Conservation (phyloP, 2,113 vertebrate genomes). For the Dromiciops gliroides region DNA sequence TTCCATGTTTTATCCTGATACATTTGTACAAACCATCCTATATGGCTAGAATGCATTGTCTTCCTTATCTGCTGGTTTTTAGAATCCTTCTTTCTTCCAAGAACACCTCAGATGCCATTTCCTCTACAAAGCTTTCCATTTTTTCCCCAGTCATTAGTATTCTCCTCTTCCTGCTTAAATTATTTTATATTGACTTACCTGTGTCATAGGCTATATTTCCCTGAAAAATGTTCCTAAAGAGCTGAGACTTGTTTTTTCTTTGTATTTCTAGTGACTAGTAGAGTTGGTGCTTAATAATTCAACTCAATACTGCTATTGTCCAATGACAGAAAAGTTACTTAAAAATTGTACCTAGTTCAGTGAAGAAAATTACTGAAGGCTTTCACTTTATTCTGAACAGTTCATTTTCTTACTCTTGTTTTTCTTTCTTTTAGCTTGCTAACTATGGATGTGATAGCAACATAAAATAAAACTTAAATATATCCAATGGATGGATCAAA, state of each 20-base stretch:
- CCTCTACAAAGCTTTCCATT: background rate
- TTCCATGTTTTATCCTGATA: background rate
- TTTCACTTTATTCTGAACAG: constrained; percentile 39
- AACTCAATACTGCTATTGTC: background rate
- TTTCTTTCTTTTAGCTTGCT: constrained; percentile 25
- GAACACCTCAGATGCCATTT: background rate
- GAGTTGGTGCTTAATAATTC: background rate
- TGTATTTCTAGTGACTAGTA: background rate
- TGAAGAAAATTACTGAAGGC: constrained; percentile 6
- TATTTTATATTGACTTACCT: background rate
- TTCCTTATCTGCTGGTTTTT: background rate
- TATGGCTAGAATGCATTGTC: background rate
- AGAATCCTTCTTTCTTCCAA: background rate
- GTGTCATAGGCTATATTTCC: background rate
- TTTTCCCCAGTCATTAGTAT: background rate
- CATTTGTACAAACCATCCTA: background rate
- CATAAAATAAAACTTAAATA: constrained; percentile 3
- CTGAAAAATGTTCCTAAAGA: background rate
- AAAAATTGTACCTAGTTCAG: background rate
- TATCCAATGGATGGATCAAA: background rate
- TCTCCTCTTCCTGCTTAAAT: background rate
- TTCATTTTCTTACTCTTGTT: constrained; percentile 13
- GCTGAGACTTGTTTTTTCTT: background rate
- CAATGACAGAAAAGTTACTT: background rate
- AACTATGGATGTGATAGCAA: background rate